These are phyloP conservation scores for Passer montanus DNA, from an alignment of 2,113 vertebrate species.

Conservation along the genomic window DNA sequence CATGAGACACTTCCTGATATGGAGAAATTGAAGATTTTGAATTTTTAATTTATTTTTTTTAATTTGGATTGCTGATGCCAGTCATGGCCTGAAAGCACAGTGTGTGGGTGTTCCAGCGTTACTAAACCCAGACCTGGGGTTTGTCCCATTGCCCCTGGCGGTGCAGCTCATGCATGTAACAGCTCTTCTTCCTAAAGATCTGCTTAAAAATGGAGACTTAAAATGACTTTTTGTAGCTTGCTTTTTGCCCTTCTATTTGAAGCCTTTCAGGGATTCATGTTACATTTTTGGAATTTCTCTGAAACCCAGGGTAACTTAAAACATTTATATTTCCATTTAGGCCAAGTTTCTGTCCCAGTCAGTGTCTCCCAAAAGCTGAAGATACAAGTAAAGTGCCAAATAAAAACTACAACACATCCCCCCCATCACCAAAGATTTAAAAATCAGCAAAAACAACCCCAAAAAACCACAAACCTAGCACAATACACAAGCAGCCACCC, in stretches of 20 bases:
- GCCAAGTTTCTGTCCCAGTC: background rate
- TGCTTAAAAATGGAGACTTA: background rate
- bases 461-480: background rate
- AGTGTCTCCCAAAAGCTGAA: background rate
- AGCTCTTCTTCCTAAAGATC: background rate
- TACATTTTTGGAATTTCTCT: background rate
- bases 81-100: background rate
- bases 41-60: background rate
- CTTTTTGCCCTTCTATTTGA: constrained; percentile 1
- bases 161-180: background rate
- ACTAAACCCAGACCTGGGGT: background rate
- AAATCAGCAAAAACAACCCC: background rate
- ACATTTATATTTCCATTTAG: background rate
- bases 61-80: background rate
- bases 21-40: background rate
- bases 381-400: background rate
- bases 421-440: accelerated
- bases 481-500: constrained; percentile 3
- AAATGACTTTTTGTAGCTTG: background rate
- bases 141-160: constrained; percentile 13
- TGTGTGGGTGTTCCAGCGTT: background rate
- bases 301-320: background rate
- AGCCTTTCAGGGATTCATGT: background rate
- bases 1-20: background rate
- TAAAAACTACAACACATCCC: background rate